Conservation (phyloP, 2,888 invertebrate species). For the Noctua fimbriata region DNA sequence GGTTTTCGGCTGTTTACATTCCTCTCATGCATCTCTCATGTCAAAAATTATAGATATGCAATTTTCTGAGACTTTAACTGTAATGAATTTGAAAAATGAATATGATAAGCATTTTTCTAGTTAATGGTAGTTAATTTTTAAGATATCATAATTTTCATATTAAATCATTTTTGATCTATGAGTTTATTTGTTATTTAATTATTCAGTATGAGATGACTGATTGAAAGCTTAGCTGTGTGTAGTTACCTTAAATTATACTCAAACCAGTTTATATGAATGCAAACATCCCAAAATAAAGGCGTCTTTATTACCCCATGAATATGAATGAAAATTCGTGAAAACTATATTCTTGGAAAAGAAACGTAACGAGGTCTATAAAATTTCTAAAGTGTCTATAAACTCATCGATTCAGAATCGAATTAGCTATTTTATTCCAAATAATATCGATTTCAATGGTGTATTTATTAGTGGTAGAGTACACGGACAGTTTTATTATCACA, state of each 20-base stretch:
- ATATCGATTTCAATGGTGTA: constrained; percentile 83
- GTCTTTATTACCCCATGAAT: constrained; percentile 46
- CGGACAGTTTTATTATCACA: constrained; percentile 86
- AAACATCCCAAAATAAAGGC: constrained; percentile 30
- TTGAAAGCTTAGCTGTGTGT: not conserved
- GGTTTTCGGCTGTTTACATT: constrained; percentile 22
- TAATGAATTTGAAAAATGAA: not conserved
- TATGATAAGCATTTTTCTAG: not conserved
- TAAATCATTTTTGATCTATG: not conserved
- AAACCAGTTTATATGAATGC: constrained; percentile 22
- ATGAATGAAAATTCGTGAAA: constrained; percentile 60
- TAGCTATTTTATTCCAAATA: constrained; percentile 71
- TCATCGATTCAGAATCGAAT: constrained; percentile 69
- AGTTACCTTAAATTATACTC: constrained; percentile 1
- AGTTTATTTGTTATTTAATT: not conserved
- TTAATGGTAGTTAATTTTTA: not conserved
- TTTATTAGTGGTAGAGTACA: constrained; percentile 80
- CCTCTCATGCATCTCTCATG: not conserved
- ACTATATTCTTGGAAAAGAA: constrained; percentile 60
- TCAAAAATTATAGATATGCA: not conserved
- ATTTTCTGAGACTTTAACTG: not conserved
- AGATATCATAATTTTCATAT: not conserved
- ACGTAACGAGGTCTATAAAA: constrained; percentile 63
- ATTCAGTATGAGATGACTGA: not conserved
- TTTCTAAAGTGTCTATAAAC: constrained; percentile 64